Conservation (phyloP, 1,140 invertebrate genomes). For the Macrobrachium rosenbergii region DNA sequence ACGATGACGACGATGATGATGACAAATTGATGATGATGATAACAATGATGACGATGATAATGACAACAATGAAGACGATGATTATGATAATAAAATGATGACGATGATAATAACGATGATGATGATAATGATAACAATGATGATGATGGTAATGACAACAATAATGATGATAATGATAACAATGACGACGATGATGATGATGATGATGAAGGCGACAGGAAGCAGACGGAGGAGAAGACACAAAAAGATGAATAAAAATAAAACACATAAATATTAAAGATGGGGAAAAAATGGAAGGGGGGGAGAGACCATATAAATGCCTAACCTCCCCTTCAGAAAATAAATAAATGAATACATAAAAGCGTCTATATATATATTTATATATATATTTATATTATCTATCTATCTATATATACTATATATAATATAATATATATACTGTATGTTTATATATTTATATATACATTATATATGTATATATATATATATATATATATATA, state of each 20-base stretch:
- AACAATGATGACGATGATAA: background rate
- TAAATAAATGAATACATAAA: no score
- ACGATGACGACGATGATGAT: background rate
- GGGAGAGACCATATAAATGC: no score
- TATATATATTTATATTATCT: background rate
- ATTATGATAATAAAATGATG: background rate
- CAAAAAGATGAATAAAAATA: no score
- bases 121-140: no score
- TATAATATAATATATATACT: no score
- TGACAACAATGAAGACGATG: background rate
- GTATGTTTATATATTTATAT: background rate
- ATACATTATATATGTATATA: background rate
- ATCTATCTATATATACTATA: background rate
- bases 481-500: slow-evolving; percentile 17
- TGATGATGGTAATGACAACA: no score
- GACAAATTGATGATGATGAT: background rate
- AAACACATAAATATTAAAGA: no score
- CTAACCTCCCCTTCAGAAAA: background rate
- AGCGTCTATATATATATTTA: background rate
- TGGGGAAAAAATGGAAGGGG: no score
- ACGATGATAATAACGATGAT: background rate
- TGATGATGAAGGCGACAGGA: background rate
- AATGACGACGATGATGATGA: background rate
- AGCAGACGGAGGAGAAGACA: no score
- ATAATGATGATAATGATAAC: background rate